These are phyloP conservation scores for Psophia crepitans DNA, from an alignment of 2,113 vertebrate genomes.

Conservation along the genomic window DNA sequence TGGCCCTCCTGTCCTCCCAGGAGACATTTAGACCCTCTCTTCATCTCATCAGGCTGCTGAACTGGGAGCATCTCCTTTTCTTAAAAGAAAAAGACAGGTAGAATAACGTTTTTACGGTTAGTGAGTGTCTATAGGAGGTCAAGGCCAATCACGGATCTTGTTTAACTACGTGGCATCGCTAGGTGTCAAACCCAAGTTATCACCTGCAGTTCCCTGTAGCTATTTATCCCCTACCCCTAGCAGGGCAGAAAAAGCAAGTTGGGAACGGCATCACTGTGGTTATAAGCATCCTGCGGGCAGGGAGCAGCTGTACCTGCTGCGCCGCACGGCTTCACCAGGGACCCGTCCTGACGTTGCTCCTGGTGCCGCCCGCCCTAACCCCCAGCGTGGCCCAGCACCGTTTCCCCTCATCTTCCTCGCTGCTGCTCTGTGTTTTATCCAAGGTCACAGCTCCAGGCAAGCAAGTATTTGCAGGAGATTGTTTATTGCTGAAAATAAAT, in stretches of 20 bases:
- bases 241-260: not conserved
- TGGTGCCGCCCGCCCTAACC: not conserved
- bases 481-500: not conserved
- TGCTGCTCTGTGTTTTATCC: not conserved
- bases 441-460: not conserved
- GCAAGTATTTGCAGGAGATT: not conserved
- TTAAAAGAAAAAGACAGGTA: not conserved
- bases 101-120: not conserved
- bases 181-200: not conserved
- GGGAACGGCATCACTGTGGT: not conserved
- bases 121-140: not conserved
- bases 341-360: accelerated
- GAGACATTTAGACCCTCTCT: not conserved
- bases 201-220: not conserved
- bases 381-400: not conserved
- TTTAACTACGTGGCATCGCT: not conserved
- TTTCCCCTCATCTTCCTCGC: not conserved
- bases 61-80: not conserved
- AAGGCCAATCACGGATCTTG: not conserved
- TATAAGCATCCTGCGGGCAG: not conserved
- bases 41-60: not conserved
- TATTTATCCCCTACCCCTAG: not conserved
- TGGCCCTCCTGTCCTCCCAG: not conserved
- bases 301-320: not conserved
- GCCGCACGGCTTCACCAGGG: accelerated